These are phyloP conservation scores for Pterocles gutturalis DNA, from an alignment of 2,113 vertebrate genomes.

Conservation along the genomic window DNA sequence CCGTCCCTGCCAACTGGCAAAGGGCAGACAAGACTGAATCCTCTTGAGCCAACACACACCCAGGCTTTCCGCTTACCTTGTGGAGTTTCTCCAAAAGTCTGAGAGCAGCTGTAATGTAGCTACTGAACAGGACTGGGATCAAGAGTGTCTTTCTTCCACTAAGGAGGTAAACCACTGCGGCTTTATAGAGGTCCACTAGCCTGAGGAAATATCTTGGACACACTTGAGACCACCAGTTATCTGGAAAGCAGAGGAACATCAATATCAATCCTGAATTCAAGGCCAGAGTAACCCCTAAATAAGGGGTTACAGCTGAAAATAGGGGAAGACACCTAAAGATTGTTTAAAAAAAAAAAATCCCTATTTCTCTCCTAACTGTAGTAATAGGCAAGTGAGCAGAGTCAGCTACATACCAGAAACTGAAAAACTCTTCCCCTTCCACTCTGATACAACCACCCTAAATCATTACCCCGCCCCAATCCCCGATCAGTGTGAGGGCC, in stretches of 20 bases:
- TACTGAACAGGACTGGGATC: slow-evolving; percentile 90
- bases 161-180: slow-evolving; percentile 91
- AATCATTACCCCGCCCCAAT: neutral
- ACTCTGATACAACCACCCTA: neutral
- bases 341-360: neutral
- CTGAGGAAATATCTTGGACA: slow-evolving; percentile 89
- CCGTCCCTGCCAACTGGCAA: neutral
- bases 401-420: neutral
- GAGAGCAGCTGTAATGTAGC: slow-evolving; percentile 90
- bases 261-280: neutral
- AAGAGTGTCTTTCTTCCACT: slow-evolving; percentile 89
- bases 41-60: neutral
- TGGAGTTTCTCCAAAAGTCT: slow-evolving; percentile 93
- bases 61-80: slow-evolving; percentile 80
- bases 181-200: slow-evolving; percentile 94
- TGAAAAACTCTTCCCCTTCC: neutral
- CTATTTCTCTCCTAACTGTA: neutral
- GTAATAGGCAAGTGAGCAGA: neutral
- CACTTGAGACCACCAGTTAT: slow-evolving; percentile 98
- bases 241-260: slow-evolving; percentile 73
- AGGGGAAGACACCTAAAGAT: neutral
- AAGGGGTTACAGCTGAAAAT: neutral
- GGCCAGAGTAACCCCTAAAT: neutral
- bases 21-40: neutral
- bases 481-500: neutral